Evolutionary conservation across 2,113 vertebrate genomes (phyloP).

Genomic region (Otolemur garnettii): DNA sequence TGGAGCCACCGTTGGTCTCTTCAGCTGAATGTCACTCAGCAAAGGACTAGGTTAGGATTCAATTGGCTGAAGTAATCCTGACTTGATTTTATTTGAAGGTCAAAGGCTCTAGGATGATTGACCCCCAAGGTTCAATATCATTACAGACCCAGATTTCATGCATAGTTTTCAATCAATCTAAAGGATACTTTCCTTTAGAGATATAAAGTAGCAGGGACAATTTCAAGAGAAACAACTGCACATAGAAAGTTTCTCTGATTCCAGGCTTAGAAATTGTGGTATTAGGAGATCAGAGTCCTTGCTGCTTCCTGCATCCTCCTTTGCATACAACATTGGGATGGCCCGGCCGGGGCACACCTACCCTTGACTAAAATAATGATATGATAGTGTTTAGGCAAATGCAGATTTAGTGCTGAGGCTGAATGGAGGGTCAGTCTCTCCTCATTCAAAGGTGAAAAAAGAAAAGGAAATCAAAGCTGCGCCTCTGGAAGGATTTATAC

Average conservation of each 20-base stretch:
- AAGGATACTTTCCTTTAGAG: not conserved
- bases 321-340: fast-evolving
- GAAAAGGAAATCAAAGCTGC: not conserved
- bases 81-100: not conserved
- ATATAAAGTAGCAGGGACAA: not conserved
- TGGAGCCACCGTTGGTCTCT: not conserved
- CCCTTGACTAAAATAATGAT: not conserved
- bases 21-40: not conserved
- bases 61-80: not conserved
- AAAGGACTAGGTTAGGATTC: not conserved
- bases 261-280: not conserved
- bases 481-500: not conserved
- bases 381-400: not conserved
- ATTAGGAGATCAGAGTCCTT: not conserved
- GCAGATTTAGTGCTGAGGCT: not conserved
- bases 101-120: not conserved
- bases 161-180: not conserved
- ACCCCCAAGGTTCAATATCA: not conserved
- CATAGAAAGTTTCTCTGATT: not conserved
- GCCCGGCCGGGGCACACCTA: too few species aligned
- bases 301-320: fast-evolving
- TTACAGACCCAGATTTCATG: not conserved
- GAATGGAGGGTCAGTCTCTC: not conserved
- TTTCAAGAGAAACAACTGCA: not conserved
- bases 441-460: not conserved